Evolutionary conservation across 2,797 vertebrate genomes (phyloP).

Genomic region (Peromyscus nudipes): DNA sequence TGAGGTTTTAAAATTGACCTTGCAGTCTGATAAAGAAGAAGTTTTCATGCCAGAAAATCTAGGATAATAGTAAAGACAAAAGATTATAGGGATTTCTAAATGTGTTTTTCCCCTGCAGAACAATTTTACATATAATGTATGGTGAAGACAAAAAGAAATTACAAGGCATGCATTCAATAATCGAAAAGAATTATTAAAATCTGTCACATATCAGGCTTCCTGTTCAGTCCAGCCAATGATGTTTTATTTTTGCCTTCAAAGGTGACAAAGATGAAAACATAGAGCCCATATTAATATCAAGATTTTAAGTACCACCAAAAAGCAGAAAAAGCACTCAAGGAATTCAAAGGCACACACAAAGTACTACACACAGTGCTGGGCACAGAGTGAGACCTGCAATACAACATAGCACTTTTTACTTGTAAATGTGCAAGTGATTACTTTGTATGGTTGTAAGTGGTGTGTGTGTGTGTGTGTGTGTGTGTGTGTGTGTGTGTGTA

Average conservation of each 20-base stretch:
- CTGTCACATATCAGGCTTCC: background rate
- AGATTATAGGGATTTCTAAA: constrained; percentile 22
- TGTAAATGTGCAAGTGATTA: constrained; percentile 3
- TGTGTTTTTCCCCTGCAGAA: background rate
- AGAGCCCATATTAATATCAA: background rate
- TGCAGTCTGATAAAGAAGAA: background rate
- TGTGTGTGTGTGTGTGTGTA: background rate
- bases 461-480: background rate
- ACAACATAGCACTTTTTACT: background rate
- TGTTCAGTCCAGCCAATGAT: background rate
- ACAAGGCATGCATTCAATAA: constrained; percentile 40
- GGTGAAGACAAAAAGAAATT: constrained; percentile 8
- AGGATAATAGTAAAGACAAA: background rate
- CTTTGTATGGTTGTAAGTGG: background rate
- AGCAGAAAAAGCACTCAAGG: background rate
- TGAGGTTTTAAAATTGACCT: background rate
- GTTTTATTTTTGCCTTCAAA: constrained; percentile 29
- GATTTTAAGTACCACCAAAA: constrained; percentile 4
- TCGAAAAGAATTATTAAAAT: constrained; percentile 14
- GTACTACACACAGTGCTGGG: background rate
- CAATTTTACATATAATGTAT: constrained; percentile 12
- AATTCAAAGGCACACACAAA: background rate
- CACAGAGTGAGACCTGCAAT: background rate
- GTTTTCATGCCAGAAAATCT: constrained; percentile 34
- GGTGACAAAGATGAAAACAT: background rate